Evolutionary conservation across 2,113 vertebrate genomes (phyloP).

Genomic region (Dromaius novaehollandiae): DNA sequence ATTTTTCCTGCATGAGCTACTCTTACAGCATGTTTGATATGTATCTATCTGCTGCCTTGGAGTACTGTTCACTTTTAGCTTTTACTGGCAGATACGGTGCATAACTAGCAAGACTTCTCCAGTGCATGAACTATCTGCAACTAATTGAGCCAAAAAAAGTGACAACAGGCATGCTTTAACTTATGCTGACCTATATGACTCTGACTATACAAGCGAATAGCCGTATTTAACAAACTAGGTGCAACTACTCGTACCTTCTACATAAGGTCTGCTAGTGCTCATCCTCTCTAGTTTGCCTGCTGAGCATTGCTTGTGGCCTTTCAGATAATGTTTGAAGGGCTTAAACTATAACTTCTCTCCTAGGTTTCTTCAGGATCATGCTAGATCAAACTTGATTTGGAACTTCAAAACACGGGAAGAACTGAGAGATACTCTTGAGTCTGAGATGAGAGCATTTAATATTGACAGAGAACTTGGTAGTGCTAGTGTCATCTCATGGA

Average conservation of each 20-base stretch:
- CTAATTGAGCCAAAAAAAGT: not conserved
- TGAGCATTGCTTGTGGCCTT: not conserved
- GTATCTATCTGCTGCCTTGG: not conserved
- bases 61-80: not conserved
- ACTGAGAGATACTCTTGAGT: conserved; percentile 93
- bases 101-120: not conserved
- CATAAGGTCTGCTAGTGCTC: not conserved
- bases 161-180: not conserved
- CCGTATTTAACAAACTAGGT: not conserved
- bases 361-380: conserved; percentile 95
- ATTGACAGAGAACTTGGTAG: conserved; percentile 95
- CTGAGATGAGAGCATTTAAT: conserved; percentile 94
- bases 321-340: not conserved
- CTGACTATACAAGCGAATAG: not conserved
- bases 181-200: not conserved
- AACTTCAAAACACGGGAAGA: conserved; percentile 98
- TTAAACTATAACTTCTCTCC: not conserved
- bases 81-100: not conserved
- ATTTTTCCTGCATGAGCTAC: not conserved
- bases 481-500: conserved; percentile 94
- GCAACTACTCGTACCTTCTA: not conserved
- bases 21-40: not conserved
- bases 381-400: conserved; percentile 96
- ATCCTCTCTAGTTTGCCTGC: not conserved
- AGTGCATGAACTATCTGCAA: not conserved